Evolutionary conservation across 2,113 vertebrate genomes (phyloP).

Genomic region (Melanocharis versteri): DNA sequence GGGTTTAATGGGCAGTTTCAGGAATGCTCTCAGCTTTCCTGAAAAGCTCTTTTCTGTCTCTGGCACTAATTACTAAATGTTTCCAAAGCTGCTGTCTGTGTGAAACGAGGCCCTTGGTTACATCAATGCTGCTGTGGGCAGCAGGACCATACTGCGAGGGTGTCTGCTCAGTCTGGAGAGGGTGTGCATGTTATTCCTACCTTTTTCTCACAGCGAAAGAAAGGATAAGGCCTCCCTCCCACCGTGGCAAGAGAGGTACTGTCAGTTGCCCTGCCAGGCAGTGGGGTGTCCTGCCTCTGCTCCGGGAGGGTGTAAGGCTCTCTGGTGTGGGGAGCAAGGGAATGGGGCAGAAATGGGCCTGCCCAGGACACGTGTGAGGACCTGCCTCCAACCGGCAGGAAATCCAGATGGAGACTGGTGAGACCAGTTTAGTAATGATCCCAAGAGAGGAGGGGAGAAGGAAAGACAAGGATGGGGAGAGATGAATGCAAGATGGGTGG

Average conservation of each 20-base stretch:
- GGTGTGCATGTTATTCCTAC: neutral
- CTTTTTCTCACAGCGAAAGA: neutral
- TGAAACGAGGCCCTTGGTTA: accelerated
- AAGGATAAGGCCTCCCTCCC: neutral
- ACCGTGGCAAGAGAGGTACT: neutral
- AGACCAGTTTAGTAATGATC: neutral
- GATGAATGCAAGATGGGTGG: neutral
- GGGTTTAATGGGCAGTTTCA: neutral
- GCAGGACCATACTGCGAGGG: accelerated
- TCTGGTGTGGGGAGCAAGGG: accelerated
- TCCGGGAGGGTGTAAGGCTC: neutral
- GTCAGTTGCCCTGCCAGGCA: neutral
- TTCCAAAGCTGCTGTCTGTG: neutral
- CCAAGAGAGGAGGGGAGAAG: neutral
- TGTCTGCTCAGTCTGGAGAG: neutral
- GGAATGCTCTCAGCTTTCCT: neutral
- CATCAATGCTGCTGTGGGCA: neutral
- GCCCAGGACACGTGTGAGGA: neutral
- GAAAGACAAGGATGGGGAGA: neutral
- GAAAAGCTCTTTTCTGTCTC: neutral
- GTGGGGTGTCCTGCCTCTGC: neutral
- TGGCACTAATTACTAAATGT: neutral
- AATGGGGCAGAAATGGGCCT: neutral
- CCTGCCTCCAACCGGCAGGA: neutral
- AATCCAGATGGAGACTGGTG: neutral